These are phyloP conservation scores for Rhinoptilus africanus DNA, from an alignment of 2,113 vertebrate genomes.

Conservation along the genomic window DNA sequence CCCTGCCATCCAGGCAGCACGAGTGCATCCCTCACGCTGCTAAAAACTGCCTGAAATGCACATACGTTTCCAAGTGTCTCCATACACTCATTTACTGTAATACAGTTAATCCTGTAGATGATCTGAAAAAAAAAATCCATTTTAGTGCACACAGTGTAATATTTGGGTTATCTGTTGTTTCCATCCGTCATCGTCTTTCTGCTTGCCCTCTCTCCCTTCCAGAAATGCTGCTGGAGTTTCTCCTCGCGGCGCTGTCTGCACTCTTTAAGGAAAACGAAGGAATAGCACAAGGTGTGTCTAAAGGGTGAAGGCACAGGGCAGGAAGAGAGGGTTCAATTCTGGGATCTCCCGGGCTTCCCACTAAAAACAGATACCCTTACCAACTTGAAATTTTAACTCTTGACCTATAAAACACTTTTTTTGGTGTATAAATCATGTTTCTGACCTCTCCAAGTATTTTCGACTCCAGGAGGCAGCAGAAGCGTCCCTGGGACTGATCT, in stretches of 20 bases:
- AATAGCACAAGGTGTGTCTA: not conserved
- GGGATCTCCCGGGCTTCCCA: not conserved
- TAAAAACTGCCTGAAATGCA: not conserved
- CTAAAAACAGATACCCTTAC: not conserved
- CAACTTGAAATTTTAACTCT: not conserved
- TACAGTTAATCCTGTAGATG: not conserved
- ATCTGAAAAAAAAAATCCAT: not conserved
- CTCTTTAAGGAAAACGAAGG: not conserved
- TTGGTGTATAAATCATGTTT: rapidly evolving
- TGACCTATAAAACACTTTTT: not conserved
- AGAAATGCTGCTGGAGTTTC: not conserved
- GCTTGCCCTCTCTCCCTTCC: not conserved
- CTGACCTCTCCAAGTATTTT: not conserved
- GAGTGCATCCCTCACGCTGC: not conserved
- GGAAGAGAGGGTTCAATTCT: not conserved
- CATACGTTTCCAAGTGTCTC: not conserved
- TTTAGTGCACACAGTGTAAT: not conserved
- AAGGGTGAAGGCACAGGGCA: not conserved
- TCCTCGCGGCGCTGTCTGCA: not conserved
- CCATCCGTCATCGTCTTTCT: not conserved
- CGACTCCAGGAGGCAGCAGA: not conserved
- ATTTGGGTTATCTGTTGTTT: not conserved
- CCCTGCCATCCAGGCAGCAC: too few species aligned
- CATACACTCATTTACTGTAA: not conserved
- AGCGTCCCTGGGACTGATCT: not conserved